These are phyloP conservation scores for Crossaster papposus DNA, from an alignment of 53 echinoderm and acorn worm genomes.

Conservation along the genomic window DNA sequence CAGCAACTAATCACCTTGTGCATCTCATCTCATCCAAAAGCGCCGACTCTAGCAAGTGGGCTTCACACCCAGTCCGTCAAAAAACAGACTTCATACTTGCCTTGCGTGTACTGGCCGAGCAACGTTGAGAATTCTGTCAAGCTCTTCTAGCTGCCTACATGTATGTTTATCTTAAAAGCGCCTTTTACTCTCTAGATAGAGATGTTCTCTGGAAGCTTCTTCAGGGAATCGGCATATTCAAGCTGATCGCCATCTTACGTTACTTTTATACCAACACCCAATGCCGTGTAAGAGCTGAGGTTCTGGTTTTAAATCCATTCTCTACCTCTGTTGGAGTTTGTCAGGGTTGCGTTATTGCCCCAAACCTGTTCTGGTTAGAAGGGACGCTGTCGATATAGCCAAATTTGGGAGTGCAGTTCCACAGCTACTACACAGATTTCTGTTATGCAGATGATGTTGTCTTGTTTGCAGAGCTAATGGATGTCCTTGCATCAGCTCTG, in stretches of 20 bases:
- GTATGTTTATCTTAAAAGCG: neutral
- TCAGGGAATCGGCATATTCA: neutral
- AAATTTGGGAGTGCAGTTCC: neutral
- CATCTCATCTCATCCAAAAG: neutral
- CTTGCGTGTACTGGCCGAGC: neutral
- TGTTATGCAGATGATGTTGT: neutral
- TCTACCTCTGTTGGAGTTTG: neutral
- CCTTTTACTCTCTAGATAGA: slow-evolving; percentile 2
- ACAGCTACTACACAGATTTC: neutral
- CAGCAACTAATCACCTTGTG: neutral
- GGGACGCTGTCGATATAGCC: neutral
- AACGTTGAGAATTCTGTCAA: neutral
- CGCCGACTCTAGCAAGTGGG: slow-evolving; percentile 7
- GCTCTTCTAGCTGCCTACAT: slow-evolving; percentile 16
- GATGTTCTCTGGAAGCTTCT: slow-evolving; percentile 31
- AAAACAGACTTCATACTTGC: neutral
- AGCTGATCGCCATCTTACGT: neutral
- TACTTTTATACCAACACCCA: neutral
- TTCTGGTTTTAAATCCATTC: neutral
- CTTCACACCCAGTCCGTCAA: slow-evolving; percentile 11
- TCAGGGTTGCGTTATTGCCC: neutral
- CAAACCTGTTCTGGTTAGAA: neutral
- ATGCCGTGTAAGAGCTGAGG: neutral
- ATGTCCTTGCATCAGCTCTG: too few relatives aligned
- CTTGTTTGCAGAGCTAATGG: neutral